Evolutionary conservation across 2,113 vertebrate species (phyloP), one percentile per base, ranked within the genome.

Genomic region (Myotis davidii): DNA sequence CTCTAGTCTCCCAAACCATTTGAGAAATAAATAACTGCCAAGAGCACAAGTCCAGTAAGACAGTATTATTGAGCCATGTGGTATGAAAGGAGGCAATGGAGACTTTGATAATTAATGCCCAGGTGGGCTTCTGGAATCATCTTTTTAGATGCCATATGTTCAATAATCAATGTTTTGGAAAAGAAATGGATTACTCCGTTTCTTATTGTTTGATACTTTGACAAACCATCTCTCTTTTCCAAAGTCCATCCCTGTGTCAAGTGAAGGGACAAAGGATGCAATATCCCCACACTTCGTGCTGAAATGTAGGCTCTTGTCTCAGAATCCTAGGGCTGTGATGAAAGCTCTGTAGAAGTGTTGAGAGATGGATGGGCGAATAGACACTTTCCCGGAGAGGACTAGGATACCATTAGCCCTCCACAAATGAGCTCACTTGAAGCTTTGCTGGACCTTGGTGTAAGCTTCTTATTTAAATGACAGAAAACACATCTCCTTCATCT

Each of bases 1-100:
- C 81, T 85, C 72, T 92, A 48, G 21, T 96, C 92, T 87, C n/a
- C 32, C 34, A 93, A 92, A 87, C 9, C 6, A 42, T 50, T 14
- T 87, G 34, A 84, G 93, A 93, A 85, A 54, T 32, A 42, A 48
- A 65, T 32, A 65, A 87, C 18, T 56, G 8, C 25, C 59, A 78
- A 61, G 21, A 83, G 45, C 21, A 18, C 1, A 34, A 52, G 18
- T 67, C 5, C 50, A 37, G 12, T 73, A n/a, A 79, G 61, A 83
- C 11, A 52, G 20, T 73, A 17, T 81, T 42, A 48, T 45, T 84
- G 39, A 74, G 20, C 16, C 39, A n/a, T 37, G 11, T 32, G 11
- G 12, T 64, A 74, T 42, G 18, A 78, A 90, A 94, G 32, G 39
- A 88, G 39, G 77, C 21, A 29, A 81, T 12, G 9, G 17, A 86